These are phyloP conservation scores for Anniella stebbinsi DNA, from an alignment of 2,797 vertebrate species.

Conservation along the genomic window DNA sequence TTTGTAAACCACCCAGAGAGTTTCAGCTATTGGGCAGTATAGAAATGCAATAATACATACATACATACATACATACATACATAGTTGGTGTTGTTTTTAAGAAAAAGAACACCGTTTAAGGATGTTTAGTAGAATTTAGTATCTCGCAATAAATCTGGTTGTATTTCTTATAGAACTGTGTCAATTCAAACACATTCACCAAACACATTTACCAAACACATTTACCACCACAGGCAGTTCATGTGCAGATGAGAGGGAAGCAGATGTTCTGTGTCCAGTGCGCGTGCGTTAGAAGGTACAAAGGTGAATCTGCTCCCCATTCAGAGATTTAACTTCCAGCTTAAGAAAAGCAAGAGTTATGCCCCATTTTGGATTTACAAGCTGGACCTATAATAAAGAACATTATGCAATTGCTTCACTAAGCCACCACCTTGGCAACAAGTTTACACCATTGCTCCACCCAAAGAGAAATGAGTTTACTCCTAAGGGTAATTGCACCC, in stretches of 20 bases:
- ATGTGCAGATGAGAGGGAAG: neutral
- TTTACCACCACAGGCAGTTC: neutral
- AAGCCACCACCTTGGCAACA: conserved; percentile 49
- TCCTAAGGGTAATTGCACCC: conserved; percentile 65
- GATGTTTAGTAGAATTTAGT: too few species aligned
- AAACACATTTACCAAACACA: neutral
- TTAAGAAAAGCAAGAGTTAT: conserved; percentile 1
- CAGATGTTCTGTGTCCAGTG: neutral
- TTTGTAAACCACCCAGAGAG: too few species aligned
- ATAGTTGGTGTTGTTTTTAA: too few species aligned
- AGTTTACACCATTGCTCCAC: conserved; percentile 62
- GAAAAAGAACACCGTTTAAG: neutral
- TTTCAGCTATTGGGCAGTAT: too few species aligned
- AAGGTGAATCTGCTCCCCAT: neutral
- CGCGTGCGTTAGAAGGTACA: neutral
- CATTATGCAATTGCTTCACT: conserved; percentile 64
- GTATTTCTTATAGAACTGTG: neutral
- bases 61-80: too few species aligned
- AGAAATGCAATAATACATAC: too few species aligned
- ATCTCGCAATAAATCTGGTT: neutral
- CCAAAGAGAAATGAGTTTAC: conserved; percentile 61
- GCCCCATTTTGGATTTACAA: conserved; percentile 24
- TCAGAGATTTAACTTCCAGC: conserved; percentile 6
- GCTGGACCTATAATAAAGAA: conserved; percentile 39
- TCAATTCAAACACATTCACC: neutral